Evolutionary conservation across 2,113 vertebrate genomes (phyloP).

Genomic region (Balaeniceps rex): DNA sequence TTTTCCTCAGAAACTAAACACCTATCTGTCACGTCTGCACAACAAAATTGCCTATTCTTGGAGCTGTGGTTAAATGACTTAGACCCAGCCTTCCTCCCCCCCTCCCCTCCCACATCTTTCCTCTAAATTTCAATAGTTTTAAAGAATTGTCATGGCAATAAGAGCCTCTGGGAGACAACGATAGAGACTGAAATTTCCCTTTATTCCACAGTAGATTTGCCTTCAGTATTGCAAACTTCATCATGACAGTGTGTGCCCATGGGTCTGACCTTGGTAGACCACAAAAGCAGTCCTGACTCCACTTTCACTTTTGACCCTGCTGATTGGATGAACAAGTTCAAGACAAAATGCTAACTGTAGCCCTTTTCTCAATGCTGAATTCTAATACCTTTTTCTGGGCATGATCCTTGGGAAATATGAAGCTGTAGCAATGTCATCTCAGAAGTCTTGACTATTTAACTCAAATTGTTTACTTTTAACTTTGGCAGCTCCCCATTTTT

Average conservation of each 20-base stretch:
- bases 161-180: not conserved
- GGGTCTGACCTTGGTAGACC: not conserved
- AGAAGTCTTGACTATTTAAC: not conserved
- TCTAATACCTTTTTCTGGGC: rapidly evolving
- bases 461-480: not conserved
- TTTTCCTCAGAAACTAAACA: not conserved
- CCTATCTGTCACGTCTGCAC: conserved; percentile 5
- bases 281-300: not conserved
- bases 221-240: not conserved
- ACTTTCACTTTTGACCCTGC: not conserved
- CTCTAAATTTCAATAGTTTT: conserved; percentile 6
- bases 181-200: not conserved
- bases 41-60: conserved; percentile 10
- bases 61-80: conserved; percentile 22
- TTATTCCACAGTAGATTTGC: not conserved
- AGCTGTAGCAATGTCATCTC: not conserved
- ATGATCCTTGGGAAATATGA: not conserved
- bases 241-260: rapidly evolving
- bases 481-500: not conserved
- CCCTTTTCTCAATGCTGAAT: not conserved
- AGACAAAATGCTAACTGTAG: not conserved
- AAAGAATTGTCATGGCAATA: not conserved
- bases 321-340: not conserved
- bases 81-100: not conserved
- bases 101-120: conserved; percentile 22